A percentile compares a stretch with the other conserved stretches of the same genome.
phyloP scores from a whole-genome alignment of 2,888 invertebrate genomes.

The Rhamnusium bicolor region DNA sequence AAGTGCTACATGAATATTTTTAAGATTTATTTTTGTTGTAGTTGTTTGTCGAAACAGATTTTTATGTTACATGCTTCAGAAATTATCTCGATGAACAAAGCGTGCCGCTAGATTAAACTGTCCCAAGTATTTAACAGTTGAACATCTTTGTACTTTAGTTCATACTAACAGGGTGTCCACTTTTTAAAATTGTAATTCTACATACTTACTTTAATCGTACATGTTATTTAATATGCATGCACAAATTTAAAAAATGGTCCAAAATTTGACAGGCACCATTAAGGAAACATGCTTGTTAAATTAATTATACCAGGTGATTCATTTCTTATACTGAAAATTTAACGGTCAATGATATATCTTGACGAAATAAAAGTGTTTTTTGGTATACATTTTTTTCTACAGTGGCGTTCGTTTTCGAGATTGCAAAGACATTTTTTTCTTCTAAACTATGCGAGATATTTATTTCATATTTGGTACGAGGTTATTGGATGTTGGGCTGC shows the following conservation, averaged over 20 bases:
- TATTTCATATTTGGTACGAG: no score
- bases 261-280: background rate
- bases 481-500: no score
- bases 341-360: no score
- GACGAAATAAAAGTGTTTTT: no score
- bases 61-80: conserved; percentile 46
- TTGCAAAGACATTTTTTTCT: no score
- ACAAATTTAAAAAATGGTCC: background rate
- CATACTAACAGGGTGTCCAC: conserved; percentile 27
- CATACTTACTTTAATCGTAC: no score
- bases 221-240: no score
- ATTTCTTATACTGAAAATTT: no score
- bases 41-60: conserved; percentile 49
- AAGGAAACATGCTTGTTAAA: background rate
- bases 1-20: conserved; percentile 45
- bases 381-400: no score
- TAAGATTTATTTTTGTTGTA: conserved; percentile 39
- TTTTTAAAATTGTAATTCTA: conserved; percentile 29
- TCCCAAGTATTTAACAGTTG: conserved; percentile 26
- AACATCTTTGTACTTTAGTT: conserved; percentile 20
- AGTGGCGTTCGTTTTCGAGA: no score
- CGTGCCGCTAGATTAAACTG: conserved; percentile 37
- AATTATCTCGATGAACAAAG: conserved; percentile 51
- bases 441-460: no score
- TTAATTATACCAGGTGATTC: no score